Evolutionary conservation across 2,113 vertebrate species (phyloP).

Genomic region (Numida meleagris): DNA sequence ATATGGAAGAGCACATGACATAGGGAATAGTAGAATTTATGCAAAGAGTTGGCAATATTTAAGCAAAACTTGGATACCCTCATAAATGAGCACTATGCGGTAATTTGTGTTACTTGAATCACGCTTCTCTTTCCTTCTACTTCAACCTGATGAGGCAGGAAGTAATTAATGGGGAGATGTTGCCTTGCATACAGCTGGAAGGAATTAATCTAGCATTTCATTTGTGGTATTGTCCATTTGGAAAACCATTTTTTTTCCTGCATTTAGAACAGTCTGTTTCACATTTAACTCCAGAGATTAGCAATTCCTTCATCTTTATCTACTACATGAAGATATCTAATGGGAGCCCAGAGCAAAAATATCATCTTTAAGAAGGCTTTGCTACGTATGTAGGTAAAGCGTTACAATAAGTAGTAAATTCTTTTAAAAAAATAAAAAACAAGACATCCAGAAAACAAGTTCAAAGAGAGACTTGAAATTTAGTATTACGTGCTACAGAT

Average conservation of each 20-base stretch:
- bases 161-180: constrained; percentile 19
- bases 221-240: neutral
- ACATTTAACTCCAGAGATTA: neutral
- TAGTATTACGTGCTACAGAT: rapidly evolving
- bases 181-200: neutral
- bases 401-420: neutral
- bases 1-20: neutral
- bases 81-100: neutral
- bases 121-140: neutral
- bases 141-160: constrained; percentile 2
- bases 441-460: neutral
- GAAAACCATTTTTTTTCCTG: neutral
- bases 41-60: neutral
- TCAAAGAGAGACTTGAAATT: neutral
- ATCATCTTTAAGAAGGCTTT: neutral
- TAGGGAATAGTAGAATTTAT: neutral
- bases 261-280: neutral
- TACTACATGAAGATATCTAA: neutral
- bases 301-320: constrained; percentile 18
- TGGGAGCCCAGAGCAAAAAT: neutral
- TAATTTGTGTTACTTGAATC: neutral
- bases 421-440: neutral
- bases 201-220: constrained; percentile 10
- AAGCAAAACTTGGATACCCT: neutral
- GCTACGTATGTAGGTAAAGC: neutral